A percentile compares a stretch with the other conserved stretches of the same genome.
These are phyloP conservation scores for Pristionchus pacificus DNA, from an alignment of 1,140 invertebrate species.

Conservation along the genomic window DNA sequence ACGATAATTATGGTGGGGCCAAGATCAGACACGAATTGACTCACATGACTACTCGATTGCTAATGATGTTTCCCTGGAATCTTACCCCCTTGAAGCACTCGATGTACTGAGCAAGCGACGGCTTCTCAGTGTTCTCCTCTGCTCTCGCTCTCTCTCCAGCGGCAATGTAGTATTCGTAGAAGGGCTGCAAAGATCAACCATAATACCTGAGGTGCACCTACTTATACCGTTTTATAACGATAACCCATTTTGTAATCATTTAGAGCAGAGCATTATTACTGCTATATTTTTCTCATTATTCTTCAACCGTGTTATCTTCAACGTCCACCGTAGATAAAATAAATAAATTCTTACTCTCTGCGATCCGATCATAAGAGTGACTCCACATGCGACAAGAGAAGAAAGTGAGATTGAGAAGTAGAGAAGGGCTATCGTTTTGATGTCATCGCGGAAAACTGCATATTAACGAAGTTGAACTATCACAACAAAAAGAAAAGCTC, in stretches of 20 bases:
- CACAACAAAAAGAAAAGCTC: background rate
- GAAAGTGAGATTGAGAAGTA: conserved; percentile 24
- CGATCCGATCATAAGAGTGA: conserved; percentile 12
- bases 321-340: no score
- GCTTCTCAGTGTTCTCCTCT: conserved; percentile 17
- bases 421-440: conserved; percentile 17
- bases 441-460: conserved; percentile 20
- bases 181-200: conserved; percentile 4
- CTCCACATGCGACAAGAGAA: conserved; percentile 17
- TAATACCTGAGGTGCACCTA: background rate
- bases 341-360: background rate
- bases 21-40: no score
- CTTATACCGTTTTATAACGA: background rate
- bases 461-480: background rate
- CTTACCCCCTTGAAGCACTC: conserved; percentile 23
- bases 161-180: conserved; percentile 25
- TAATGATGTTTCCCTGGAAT: background rate
- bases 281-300: no score
- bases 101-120: conserved; percentile 18
- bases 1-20: no score
- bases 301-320: no score
- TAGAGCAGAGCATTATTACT: no score
- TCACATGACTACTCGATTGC: no score
- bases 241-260: no score
- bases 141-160: conserved; percentile 19